A percentile compares a stretch with the other conserved stretches of the same genome.
Conservation (phyloP, 1,140 invertebrate genomes). For the Trachymyrmex cornetzi region DNA sequence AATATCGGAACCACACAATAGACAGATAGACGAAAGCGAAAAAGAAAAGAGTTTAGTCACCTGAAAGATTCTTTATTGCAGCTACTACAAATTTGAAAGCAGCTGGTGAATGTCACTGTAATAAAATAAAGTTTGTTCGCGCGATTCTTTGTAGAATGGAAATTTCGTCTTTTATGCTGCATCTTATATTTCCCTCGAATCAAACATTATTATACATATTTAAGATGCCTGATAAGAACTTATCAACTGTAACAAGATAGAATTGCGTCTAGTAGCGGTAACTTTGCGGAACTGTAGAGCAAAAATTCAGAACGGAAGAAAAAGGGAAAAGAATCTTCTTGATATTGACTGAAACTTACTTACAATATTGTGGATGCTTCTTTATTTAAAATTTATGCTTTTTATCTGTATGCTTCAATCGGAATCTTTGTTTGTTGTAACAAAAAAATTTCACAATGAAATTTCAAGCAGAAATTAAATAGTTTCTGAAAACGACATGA, state of each 20-base stretch:
- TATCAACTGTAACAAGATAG: slow-evolving; percentile 11
- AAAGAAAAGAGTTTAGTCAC: neutral
- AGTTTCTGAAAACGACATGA: neutral
- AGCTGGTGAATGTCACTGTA: neutral
- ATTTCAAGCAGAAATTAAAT: neutral
- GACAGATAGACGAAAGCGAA: no score
- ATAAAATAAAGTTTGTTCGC: neutral
- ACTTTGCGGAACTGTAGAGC: slow-evolving; percentile 6
- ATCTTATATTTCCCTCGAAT: slow-evolving; percentile 31
- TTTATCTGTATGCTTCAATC: neutral
- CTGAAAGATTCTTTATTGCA: neutral
- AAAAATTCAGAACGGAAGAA: slow-evolving; percentile 12
- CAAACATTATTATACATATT: slow-evolving; percentile 21
- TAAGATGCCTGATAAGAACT: slow-evolving; percentile 8
- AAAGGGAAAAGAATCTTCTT: neutral
- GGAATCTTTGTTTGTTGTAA: neutral
- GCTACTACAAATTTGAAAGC: neutral
- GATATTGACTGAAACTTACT: neutral
- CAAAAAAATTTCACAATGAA: neutral
- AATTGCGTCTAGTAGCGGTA: slow-evolving; percentile 10
- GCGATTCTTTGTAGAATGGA: neutral
- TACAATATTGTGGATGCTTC: neutral
- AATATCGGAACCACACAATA: no score
- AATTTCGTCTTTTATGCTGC: neutral
- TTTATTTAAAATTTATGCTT: neutral